Percentiles rank a stretch among this genome's conserved stretches.
Evolutionary conservation across 2,797 vertebrate genomes (phyloP).

Genomic region (Peromyscus attwateri): DNA sequence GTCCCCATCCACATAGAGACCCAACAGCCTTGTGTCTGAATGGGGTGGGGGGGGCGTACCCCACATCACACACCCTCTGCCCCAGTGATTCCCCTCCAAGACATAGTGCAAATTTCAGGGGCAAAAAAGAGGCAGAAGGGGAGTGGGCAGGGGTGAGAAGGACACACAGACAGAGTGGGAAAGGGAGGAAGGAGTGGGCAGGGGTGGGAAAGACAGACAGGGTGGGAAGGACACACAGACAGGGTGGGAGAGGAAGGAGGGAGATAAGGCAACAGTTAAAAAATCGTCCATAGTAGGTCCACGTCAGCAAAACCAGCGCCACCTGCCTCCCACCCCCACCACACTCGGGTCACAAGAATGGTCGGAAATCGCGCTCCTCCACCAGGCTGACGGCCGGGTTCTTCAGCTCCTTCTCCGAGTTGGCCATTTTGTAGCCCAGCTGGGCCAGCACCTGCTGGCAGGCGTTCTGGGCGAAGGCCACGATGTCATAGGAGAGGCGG

Average conservation of each 20-base stretch:
- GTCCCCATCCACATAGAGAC: conserved; percentile 84
- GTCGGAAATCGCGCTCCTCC: conserved; percentile 94
- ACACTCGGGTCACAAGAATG: conserved; percentile 92
- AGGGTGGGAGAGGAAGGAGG: conserved; percentile 80
- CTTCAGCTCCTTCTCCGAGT: conserved; percentile 94
- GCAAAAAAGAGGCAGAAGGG: conserved; percentile 77
- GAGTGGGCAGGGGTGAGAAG: conserved; percentile 62
- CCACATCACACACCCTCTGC: conserved; percentile 73
- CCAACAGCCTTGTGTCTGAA: conserved; percentile 75
- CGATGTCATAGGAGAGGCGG: conserved; percentile 95
- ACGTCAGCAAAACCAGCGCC: conserved; percentile 90
- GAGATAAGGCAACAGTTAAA: conserved; percentile 96
- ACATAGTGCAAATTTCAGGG: conserved; percentile 96
- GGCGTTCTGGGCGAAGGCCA: conserved; percentile 94
- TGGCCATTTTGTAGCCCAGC: conserved; percentile 94
- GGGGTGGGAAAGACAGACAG: conserved; percentile 79
- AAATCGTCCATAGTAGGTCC: conserved; percentile 81
- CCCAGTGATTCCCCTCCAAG: conserved; percentile 83
- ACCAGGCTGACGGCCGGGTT: conserved; percentile 95
- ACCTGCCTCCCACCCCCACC: neutral
- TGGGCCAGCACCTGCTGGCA: conserved; percentile 94
- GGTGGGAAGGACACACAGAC: conserved; percentile 82
- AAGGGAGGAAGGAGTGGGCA: conserved; percentile 70
- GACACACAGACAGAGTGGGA: conserved; percentile 83
- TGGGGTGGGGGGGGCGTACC: conserved; percentile 68